These are phyloP conservation scores for Cantharis rustica DNA, from an alignment of 2,888 invertebrate species.

Conservation along the genomic window DNA sequence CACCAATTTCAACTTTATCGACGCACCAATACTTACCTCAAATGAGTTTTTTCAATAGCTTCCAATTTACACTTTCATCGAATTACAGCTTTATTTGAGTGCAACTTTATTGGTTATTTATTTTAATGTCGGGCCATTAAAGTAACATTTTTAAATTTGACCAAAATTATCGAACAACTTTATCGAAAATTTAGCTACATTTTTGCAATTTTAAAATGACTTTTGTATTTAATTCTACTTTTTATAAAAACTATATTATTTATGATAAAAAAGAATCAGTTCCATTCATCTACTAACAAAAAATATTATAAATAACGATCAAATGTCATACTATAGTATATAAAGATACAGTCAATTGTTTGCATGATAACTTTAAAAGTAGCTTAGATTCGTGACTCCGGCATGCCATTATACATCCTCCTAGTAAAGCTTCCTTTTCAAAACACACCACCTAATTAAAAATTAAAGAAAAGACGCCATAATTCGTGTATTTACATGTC, in stretches of 20 bases:
- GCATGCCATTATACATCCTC: slow-evolving; percentile 14
- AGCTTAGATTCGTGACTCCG: slow-evolving; percentile 20
- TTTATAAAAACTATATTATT: too few relatives aligned
- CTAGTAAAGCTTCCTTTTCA: slow-evolving; percentile 14
- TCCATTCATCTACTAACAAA: background rate
- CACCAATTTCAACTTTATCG: slow-evolving; percentile 40
- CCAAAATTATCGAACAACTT: background rate
- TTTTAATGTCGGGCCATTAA: slow-evolving; percentile 3
- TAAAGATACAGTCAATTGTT: slow-evolving; percentile 24
- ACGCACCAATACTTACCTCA: slow-evolving; percentile 34
- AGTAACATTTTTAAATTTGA: background rate
- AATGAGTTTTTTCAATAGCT: slow-evolving; percentile 45
- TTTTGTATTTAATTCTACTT: background rate
- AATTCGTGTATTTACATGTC: slow-evolving; percentile 37
- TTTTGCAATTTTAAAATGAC: background rate
- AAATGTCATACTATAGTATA: slow-evolving; percentile 11
- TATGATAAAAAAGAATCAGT: background rate
- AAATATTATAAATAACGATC: slow-evolving; percentile 12
- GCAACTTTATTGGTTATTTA: slow-evolving; percentile 19
- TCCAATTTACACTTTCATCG: slow-evolving; percentile 44
- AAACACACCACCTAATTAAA: slow-evolving; percentile 26
- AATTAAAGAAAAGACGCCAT: slow-evolving; percentile 32
- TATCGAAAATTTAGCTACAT: background rate
- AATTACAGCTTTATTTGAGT: slow-evolving; percentile 23
- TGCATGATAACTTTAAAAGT: slow-evolving; percentile 25